Conservation (phyloP, 2,888 invertebrate genomes). For the Malthinus seriepunctatus region DNA sequence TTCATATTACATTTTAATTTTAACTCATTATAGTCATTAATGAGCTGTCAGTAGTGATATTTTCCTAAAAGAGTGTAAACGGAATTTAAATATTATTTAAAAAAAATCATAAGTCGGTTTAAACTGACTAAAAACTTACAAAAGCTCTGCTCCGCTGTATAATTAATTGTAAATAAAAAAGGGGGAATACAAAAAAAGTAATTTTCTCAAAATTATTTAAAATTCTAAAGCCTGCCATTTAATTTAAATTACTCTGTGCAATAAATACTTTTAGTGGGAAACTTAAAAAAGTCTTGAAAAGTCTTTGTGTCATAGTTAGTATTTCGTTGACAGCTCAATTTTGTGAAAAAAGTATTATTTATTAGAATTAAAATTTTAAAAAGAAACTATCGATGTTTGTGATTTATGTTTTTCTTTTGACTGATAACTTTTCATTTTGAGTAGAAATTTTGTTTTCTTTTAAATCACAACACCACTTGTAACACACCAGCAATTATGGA, state of each 20-base stretch:
- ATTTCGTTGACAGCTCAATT: constrained; percentile 17
- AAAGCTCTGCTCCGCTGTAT: background rate
- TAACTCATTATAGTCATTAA: constrained; percentile 19
- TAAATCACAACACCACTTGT: too few relatives aligned
- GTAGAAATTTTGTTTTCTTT: too few relatives aligned
- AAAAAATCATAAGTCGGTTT: too few relatives aligned
- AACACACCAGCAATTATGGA: too few relatives aligned
- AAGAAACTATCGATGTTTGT: constrained; percentile 16
- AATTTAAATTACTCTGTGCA: background rate
- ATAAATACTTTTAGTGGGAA: background rate
- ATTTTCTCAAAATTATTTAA: background rate
- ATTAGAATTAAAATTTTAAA: constrained; percentile 20
- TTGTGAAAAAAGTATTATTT: constrained; percentile 27
- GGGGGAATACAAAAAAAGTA: background rate
- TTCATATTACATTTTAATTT: constrained; percentile 26
- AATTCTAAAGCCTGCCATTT: too few relatives aligned
- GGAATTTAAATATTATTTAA: background rate
- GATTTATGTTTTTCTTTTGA: constrained; percentile 22
- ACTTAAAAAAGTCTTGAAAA: too few relatives aligned
- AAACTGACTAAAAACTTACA: too few relatives aligned
- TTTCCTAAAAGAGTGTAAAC: constrained; percentile 7
- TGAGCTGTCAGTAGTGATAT: constrained; percentile 19
- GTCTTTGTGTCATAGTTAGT: background rate
- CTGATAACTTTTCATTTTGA: too few relatives aligned
- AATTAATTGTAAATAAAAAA: background rate